Base-by-base conservation (phyloP, 2,888 invertebrate genomes). In the Drosophila ezoana region DNA sequence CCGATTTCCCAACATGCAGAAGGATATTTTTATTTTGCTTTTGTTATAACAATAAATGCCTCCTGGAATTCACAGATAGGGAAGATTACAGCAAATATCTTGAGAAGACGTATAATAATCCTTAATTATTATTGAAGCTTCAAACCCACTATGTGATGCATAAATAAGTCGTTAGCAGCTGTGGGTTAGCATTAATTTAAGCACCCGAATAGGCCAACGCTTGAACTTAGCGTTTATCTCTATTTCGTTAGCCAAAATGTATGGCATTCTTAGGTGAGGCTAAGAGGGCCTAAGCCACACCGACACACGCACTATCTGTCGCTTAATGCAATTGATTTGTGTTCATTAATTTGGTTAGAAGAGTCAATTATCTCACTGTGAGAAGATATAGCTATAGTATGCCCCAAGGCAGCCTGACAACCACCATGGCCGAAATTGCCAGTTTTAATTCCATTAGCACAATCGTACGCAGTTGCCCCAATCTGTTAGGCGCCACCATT, bases 401-500 rank as follows among this genome's bases (percentile, higher is more conserved):
- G 20, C 47, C 20, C 13, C 13, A 14, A 79, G 82, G 49, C 61
- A 52, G 74, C 63, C 78, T 85, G 79, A 84, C 78, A 83, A 73
- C 64, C 74, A 77, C 66, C 74, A 66, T 84, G 64, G 52, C 72
- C 65, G 61, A 77, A 82, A 78, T 81, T 78, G 85, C 69, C 89
- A 78, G 86, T 85, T 79, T 81, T 82, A 89, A 90, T 89, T 82
- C 88, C 79, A 90, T 89, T 88, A 87, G 72, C 60, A 45, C 57
- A 56, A 53, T 69, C 58, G 57, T 32, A 51, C 48, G 35, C 33
- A 52, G 52, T 47, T 18, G 28, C 28, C 43, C 13, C 35, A 37
- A 35, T 48, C 23, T 48, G 16, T 18, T 13, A 48, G 8, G 18
- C 48, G 18, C 40, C 9, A 16, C 20, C 60, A 70, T 52, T 63